Percentiles rank a stretch among this genome's conserved stretches.
Evolutionary conservation across 2,113 vertebrate genomes (phyloP).

Genomic region (Turdus rufiventris): DNA sequence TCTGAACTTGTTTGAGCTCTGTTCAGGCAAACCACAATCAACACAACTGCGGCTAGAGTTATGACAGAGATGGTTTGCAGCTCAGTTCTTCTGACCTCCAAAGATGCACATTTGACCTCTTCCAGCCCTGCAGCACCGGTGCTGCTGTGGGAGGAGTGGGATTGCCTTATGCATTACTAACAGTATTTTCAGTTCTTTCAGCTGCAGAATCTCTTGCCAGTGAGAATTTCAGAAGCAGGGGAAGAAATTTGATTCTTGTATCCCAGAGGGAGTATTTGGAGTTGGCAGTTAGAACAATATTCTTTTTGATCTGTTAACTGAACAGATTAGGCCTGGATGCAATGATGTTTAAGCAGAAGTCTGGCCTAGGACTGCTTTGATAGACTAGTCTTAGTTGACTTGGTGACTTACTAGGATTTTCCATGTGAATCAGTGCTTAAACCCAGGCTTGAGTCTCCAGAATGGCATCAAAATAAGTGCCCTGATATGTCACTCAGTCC

Average conservation of each 20-base stretch:
- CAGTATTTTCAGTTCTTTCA: not conserved
- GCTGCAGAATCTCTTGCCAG: not conserved
- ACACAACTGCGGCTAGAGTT: accelerated
- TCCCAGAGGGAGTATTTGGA: conserved; percentile 10
- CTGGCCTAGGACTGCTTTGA: not conserved
- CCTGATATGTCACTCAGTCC: accelerated
- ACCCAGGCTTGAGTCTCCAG: not conserved
- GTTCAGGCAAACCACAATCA: not conserved
- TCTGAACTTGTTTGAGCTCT: not conserved
- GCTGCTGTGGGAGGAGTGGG: not conserved
- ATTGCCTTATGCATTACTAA: accelerated
- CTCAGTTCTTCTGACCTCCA: not conserved
- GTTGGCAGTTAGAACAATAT: conserved; percentile 56
- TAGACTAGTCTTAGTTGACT: not conserved
- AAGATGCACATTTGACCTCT: not conserved
- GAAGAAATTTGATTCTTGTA: conserved; percentile 31
- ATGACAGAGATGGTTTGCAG: accelerated
- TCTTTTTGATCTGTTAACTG: conserved; percentile 43
- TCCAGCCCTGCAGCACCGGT: accelerated
- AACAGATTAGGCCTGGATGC: conserved; percentile 16
- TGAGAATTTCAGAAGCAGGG: not conserved
- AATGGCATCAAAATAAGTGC: not conserved
- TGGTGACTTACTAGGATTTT: not conserved
- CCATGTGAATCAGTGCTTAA: not conserved
- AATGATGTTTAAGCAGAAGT: not conserved